phyloP scores from a whole-genome alignment of 2,797 vertebrate genomes.

The Ciconia nigra region DNA sequence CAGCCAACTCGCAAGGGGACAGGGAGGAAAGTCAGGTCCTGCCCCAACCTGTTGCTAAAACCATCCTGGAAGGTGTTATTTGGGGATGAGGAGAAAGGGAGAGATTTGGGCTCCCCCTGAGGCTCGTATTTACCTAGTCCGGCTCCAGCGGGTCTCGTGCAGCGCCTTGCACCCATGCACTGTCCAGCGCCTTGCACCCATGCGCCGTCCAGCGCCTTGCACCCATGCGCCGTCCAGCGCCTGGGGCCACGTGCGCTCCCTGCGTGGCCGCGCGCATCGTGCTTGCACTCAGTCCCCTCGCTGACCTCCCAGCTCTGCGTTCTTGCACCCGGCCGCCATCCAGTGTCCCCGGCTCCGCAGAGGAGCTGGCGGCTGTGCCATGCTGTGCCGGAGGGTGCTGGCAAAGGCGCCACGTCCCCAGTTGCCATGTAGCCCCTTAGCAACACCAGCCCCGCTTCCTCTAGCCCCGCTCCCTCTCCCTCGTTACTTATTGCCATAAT shows the following conservation, averaged over 20 bases:
- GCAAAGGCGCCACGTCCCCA: background rate
- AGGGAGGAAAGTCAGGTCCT: background rate
- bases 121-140: background rate
- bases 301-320: background rate
- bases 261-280: rapidly evolving
- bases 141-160: background rate
- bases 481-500: background rate
- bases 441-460: rapidly evolving
- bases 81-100: background rate
- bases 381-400: background rate
- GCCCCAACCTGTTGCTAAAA: background rate
- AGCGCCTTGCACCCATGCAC: background rate
- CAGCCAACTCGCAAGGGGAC: rapidly evolving
- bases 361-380: background rate
- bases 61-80: background rate
- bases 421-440: background rate
- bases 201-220: no score
- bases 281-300: rapidly evolving
- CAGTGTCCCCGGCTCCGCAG: rapidly evolving
- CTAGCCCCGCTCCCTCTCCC: background rate
- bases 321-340: rapidly evolving
- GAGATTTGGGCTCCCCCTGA: background rate
- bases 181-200: no score
- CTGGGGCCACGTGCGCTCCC: background rate
- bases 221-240: no score